phyloP scores from a whole-genome alignment of 2,113 vertebrate genomes.

The Riparia riparia region DNA sequence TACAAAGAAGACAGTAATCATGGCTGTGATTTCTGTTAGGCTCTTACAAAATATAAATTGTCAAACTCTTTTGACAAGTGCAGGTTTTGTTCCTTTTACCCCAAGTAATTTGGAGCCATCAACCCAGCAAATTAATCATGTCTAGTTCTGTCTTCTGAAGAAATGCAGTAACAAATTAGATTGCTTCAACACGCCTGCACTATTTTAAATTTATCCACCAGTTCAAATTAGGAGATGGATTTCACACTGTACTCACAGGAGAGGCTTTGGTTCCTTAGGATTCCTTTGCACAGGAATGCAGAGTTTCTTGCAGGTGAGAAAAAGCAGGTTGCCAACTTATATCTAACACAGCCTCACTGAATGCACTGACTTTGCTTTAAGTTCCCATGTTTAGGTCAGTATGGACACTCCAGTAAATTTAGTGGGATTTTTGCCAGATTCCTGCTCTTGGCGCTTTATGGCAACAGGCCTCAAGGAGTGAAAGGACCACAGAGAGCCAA shows the following conservation, averaged over 20 bases:
- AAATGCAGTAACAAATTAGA: constrained; percentile 45
- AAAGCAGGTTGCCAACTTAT: not conserved
- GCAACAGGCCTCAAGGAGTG: not conserved
- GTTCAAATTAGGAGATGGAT: not conserved
- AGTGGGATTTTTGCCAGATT: not conserved
- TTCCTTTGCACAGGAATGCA: not conserved
- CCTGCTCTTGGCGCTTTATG: not conserved
- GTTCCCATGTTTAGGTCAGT: not conserved
- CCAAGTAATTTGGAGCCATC: constrained; percentile 44
- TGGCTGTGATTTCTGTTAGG: not conserved
- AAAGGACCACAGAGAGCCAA: no score
- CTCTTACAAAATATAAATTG: not conserved
- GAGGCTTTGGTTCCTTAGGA: not conserved
- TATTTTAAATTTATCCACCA: constrained; percentile 1
- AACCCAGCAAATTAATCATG: constrained; percentile 36
- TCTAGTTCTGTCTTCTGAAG: constrained; percentile 35
- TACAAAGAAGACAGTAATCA: not conserved
- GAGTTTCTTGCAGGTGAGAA: not conserved
- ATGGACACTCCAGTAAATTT: not conserved
- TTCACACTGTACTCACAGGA: not conserved
- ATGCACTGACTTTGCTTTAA: not conserved
- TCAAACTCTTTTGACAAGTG: not conserved
- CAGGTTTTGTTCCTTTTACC: constrained; percentile 1
- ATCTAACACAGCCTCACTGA: not conserved
- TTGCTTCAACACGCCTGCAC: not conserved